Percentiles rank a stretch among this genome's conserved stretches.
Evolutionary conservation across 53 echinoderm and acorn worm species (phyloP).

Genomic region (Paelopatides confundens): DNA sequence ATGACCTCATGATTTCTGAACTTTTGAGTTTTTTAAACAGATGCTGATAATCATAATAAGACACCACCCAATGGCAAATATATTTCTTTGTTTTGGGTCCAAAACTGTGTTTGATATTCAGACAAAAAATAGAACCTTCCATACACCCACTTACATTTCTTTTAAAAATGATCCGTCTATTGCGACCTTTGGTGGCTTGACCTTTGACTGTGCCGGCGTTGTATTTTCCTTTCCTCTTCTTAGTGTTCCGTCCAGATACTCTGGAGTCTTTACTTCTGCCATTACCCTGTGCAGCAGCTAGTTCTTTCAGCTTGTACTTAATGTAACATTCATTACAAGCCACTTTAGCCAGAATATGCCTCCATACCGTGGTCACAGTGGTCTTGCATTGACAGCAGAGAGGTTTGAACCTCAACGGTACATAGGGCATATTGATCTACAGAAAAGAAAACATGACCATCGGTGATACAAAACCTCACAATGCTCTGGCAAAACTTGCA

Average conservation of each 20-base stretch:
- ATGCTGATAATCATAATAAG: too few relatives aligned
- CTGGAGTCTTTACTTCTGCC: slow-evolving; percentile 66
- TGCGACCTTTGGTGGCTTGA: slow-evolving; percentile 94
- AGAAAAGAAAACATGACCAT: neutral
- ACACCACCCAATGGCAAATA: too few relatives aligned
- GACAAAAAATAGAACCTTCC: too few relatives aligned
- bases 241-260: slow-evolving; percentile 69
- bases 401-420: slow-evolving; percentile 80
- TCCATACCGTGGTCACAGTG: slow-evolving; percentile 81
- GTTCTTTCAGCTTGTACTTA: slow-evolving; percentile 57
- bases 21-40: too few relatives aligned
- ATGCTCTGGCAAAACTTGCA: too few relatives aligned
- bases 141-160: slow-evolving; percentile 87
- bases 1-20: too few relatives aligned
- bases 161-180: slow-evolving; percentile 92
- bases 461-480: too few relatives aligned
- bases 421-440: slow-evolving; percentile 6
- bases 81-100: too few relatives aligned
- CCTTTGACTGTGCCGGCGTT: slow-evolving; percentile 77
- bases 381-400: slow-evolving; percentile 91
- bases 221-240: slow-evolving; percentile 81
- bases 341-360: slow-evolving; percentile 65
- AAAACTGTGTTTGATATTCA: too few relatives aligned
- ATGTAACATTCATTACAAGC: slow-evolving; percentile 75
- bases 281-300: slow-evolving; percentile 60